Evolutionary conservation across 1,140 invertebrate species (phyloP), one percentile per base, ranked within the genome.

Genomic region (Papilio polyxenes): DNA sequence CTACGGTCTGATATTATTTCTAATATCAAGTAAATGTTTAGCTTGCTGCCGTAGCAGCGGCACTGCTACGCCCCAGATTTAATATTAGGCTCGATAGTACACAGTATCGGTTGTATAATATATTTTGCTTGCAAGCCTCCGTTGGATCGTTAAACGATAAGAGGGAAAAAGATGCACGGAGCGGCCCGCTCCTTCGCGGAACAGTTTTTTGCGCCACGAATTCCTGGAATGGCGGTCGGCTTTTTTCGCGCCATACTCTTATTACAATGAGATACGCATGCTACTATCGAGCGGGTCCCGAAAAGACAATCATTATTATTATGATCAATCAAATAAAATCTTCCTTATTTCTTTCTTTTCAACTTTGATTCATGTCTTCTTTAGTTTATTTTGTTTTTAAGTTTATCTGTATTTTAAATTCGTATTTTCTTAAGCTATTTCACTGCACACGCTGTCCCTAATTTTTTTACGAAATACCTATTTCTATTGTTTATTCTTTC

Each of bases 211-310:
- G 84, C 79, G 72, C 65, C 81, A 74, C 85, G 83, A 84, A 80
- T 92, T 91, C 89, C 89, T 62, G 83, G 89, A 92, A 91, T 79
- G 84, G 82, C 85, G 85, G 85, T 85, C 85, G 84, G 82, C 82
- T 89, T 92, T 91, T 90, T 87, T 88, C 87, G 87, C 86, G 87
- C 87, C 85, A 89, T 91, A 91, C 89, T 91, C 86, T 91, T 87
- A 87, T 89, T 89, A 91, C 86, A 90, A 89, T 87, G 80, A 86
- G 83, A 74, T 84, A 82, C 85, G 85, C 82, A 87, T 85, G 85
- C 82, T 85, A 40, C 48, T 40, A 86, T 83, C 82, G 84, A 74
- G 82, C 87, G 87, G 87, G 86, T 83, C 85, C 74, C 74, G 40
- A 75, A 48, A 75, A 20, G 17, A 17, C 48, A 82, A 77, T 76